These are phyloP conservation scores for Semnopithecus entellus DNA, from an alignment of 2,113 vertebrate species.

Conservation along the genomic window DNA sequence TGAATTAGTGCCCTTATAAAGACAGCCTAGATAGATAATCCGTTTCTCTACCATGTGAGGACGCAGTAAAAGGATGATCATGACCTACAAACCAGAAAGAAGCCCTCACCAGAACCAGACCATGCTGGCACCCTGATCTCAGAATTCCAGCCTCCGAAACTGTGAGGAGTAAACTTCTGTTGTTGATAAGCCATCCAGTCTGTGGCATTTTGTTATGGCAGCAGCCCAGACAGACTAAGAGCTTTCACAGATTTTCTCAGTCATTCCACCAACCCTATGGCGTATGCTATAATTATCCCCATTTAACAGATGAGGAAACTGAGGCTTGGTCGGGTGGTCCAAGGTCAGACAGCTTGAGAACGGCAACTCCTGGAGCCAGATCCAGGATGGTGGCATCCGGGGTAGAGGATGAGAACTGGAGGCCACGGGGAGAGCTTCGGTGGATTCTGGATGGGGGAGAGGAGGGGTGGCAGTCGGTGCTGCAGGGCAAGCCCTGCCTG, in stretches of 20 bases:
- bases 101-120: neutral
- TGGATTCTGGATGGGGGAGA: neutral
- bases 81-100: neutral
- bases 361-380: too few relatives aligned
- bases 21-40: neutral
- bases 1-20: too few relatives aligned
- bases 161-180: neutral
- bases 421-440: fast-evolving
- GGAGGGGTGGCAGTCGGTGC: neutral
- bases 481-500: neutral
- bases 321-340: too few relatives aligned
- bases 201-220: fast-evolving
- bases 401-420: too few relatives aligned
- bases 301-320: too few relatives aligned
- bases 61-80: neutral
- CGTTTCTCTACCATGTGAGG: fast-evolving
- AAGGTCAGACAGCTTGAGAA: neutral
- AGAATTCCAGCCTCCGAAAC: neutral
- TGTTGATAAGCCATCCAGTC: neutral
- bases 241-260: neutral
- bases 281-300: neutral
- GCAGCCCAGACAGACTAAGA: too few relatives aligned
- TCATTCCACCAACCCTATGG: neutral
- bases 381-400: neutral
- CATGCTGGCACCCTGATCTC: neutral